Base-by-base conservation (phyloP, 2,113 vertebrate species). In the Lagopus muta region DNA sequence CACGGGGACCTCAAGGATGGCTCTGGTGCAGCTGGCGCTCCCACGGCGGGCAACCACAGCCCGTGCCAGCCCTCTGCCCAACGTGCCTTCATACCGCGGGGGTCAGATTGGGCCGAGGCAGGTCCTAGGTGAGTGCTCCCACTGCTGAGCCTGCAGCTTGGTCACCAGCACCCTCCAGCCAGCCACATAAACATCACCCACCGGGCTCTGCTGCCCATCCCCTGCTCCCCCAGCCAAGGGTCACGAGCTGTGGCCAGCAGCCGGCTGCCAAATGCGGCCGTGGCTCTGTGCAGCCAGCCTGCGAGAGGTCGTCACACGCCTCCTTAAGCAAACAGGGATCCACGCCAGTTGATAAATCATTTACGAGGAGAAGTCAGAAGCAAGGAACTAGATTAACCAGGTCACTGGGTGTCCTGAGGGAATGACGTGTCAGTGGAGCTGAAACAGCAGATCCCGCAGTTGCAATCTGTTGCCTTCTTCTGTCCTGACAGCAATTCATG, bases 261-360 rank as follows among this genome's bases (percentile, higher is more conserved):
- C 50, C 6, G 30, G 88, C 82, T 94, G 95, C 95, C 96, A 92
- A 94, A 86, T 7, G 48, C 5, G 8, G 95, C 87, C 86, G 86
- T 32, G 78, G 95, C 73, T 95, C 71, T 88, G 92, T 88, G 95
- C 86, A 75, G 95, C 83, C 34, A 4, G 77, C 69, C 94, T 96
- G 86, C 79, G 58, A 96, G 96, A 97, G 96, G 97, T 97, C 93
- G 20, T 92, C 89, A 96, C 90, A 96, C 95, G 91, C 97, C 97
- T 97, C 96, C 97, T 97, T 97, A 93, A 96, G 92, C 93, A 97
- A 97, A 97, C 95, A 97, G 95, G 95, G 96, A 97, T 97, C 96
- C 96, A 94, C 43, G 97, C 97, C 97, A 97, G 88, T 88, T 95
- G 95, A 97, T 97, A 97, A 97, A 97, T 97, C 96, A 97, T 97